Base-by-base conservation (phyloP, 2,113 vertebrate genomes). In the Pygoscelis antarcticus region DNA sequence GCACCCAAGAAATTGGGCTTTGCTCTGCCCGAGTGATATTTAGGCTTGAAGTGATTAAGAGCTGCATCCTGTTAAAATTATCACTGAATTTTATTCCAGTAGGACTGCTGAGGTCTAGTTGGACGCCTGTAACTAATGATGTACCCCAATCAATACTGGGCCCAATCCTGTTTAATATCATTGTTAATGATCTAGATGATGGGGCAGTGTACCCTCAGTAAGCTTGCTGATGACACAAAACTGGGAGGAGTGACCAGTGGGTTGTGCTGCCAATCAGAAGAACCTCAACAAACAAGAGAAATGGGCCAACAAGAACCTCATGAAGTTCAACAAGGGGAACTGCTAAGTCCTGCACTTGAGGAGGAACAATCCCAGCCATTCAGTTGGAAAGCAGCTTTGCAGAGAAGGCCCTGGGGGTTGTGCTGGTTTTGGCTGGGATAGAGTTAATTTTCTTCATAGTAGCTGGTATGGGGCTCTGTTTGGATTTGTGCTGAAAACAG, bases 171-270 rank as follows among this genome's bases (percentile, higher is more conserved):
- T 40, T 74, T 14, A 18, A 4, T 46, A 11, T 32, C 25, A 44
- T 75, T 2, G 4, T 60, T 46, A 83, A 70, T 62, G 32, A 26
- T 22, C 8, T 65, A 21, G 17, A 22, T 55, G 11, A 19, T 27
- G 20, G 34, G 29, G 17, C 11, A 36, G 2, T 18, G 32, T 21
- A 51, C 9, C 12, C 18, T 46, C 18, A 70, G n/a, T 10, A 60
- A 65, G 17, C 5, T 16, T 70, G 13, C 27, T 60, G 47, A 42
- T 57, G 47, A 30, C 20, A 84, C 26, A 49, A 14, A 87, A 29
- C 0, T 60, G 25, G 20, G 3, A 88, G 6, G 6, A 38, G 20
- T 14, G 30, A 11, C 23, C 27, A 69, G 29, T 49, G 5, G 2
- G 5, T 12, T 69, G 16, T 64, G 11, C 42, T 47, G 25, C 13